These are phyloP conservation scores for Colletes collaris DNA, from an alignment of 2,888 invertebrate genomes.

Conservation along the genomic window DNA sequence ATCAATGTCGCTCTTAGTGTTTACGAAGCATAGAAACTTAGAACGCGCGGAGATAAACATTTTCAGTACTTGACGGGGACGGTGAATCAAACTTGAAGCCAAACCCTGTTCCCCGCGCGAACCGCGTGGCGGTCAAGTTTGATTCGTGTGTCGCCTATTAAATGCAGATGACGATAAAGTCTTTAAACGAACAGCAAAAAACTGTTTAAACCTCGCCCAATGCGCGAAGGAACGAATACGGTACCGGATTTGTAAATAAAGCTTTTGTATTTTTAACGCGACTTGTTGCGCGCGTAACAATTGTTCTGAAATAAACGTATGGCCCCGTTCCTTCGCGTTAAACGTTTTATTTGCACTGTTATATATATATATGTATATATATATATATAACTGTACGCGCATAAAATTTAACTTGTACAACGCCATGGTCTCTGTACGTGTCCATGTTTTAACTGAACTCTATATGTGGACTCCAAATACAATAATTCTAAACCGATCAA, in stretches of 20 bases:
- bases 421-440: conserved; percentile 29
- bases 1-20: conserved; percentile 39
- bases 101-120: not conserved
- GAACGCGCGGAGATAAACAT: conserved; percentile 13
- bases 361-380: not conserved
- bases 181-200: conserved; percentile 58
- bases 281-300: not conserved
- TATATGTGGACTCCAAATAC: conserved; percentile 4
- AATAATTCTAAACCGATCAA: conserved; percentile 15
- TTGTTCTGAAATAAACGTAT: not conserved
- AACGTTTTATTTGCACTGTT: conserved; percentile 46
- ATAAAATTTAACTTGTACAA: conserved; percentile 58
- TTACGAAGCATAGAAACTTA: conserved; percentile 32
- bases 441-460: conserved; percentile 11
- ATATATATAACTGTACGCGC: conserved; percentile 35
- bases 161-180: conserved; percentile 63
- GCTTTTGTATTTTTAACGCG: not conserved
- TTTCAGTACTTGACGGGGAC: conserved; percentile 35
- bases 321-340: conserved; percentile 22
- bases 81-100: conserved; percentile 35
- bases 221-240: conserved; percentile 26
- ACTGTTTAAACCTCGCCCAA: conserved; percentile 30
- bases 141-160: conserved; percentile 54
- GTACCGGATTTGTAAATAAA: not conserved
- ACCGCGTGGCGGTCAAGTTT: conserved; percentile 19